Base-by-base conservation (phyloP, 2,113 vertebrate genomes). In the Festucalex cinctus region DNA sequence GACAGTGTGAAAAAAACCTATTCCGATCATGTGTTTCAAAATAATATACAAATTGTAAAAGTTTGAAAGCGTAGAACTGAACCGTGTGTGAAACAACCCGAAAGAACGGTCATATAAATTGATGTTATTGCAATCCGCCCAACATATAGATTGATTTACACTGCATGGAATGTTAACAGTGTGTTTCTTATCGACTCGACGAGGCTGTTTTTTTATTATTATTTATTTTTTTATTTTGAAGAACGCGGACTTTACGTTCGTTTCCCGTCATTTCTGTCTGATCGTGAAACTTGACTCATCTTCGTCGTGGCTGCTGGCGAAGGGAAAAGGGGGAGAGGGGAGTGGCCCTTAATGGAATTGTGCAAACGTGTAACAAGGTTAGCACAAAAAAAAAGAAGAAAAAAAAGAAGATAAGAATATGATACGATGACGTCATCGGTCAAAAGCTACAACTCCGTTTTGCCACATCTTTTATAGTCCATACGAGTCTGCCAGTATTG, bases 331-430 rank as follows among this genome's bases (percentile, higher is more conserved):
- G 57, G 36, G 17, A 35, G 63, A 35, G 44, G 59, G 84, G 78
- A 68, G 82, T 70, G 28, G 78, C 24, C 62, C 71, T 63, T 83
- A 70, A 41, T 77, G 88, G 85, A 91, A 87, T 90, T 82, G 70
- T 94, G 92, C 88, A 88, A 86, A 92, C 90, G 90, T 92, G 90
- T 88, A 85, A 86, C 63, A 32, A 32, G 28, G 2, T 32, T 32
- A 32, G 28, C 28, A 32, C 24, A 24, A 5, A 17, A 57, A 63
- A 43, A 46, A 9, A 7, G 9, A 16, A 9, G 9, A 44, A 7
- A 32, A 37, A 6, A 59, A 35, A n/a, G n/a, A n/a, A 28, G 56
- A 60, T 35, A 20, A 9, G 32, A 35, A 60, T 37, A 13, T 12
- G 9, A 41, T 14, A 41, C 20, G 28, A 9, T 37, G 58, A 60